Evolutionary conservation across 2,888 invertebrate species (phyloP).

Genomic region (Smittia aterrima): DNA sequence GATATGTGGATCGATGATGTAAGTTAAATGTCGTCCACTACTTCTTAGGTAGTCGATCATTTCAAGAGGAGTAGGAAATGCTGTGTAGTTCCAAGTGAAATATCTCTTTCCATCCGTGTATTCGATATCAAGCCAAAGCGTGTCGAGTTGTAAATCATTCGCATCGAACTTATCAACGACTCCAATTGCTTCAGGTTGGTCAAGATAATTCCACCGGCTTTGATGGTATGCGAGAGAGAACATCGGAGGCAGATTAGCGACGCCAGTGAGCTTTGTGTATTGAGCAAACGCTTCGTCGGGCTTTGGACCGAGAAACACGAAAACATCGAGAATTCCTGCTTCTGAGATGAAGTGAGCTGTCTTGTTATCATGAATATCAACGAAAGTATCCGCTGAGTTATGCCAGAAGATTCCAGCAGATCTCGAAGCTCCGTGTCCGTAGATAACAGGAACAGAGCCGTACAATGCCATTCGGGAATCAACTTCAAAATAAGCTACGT

Average conservation of each 20-base stretch:
- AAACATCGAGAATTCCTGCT: slow-evolving; percentile 89
- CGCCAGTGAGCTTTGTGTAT: slow-evolving; percentile 84
- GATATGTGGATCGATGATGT: slow-evolving; percentile 97
- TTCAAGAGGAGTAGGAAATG: slow-evolving; percentile 79
- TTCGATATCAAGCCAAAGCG: slow-evolving; percentile 98
- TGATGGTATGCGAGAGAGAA: slow-evolving; percentile 95
- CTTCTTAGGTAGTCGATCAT: slow-evolving; percentile 90
- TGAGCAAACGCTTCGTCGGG: slow-evolving; percentile 85
- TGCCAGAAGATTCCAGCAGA: slow-evolving; percentile 90
- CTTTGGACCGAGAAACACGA: slow-evolving; percentile 84
- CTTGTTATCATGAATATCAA: slow-evolving; percentile 78
- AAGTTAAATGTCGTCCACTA: slow-evolving; percentile 87
- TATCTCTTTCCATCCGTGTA: slow-evolving; percentile 96
- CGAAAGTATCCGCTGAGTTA: too few species aligned
- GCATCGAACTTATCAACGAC: slow-evolving; percentile 87
- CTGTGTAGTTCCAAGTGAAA: slow-evolving; percentile 95
- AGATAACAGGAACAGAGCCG: slow-evolving; percentile 88
- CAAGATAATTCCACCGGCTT: slow-evolving; percentile 98
- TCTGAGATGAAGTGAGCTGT: slow-evolving; percentile 91
- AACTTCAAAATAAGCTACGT: slow-evolving; percentile 97
- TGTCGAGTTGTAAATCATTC: slow-evolving; percentile 90
- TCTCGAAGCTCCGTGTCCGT: slow-evolving; percentile 75
- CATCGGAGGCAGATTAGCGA: slow-evolving; percentile 83
- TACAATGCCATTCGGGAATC: slow-evolving; percentile 95
- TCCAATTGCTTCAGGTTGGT: slow-evolving; percentile 85